phyloP scores from a whole-genome alignment of 2,113 vertebrate genomes.

The Calcarius ornatus region DNA sequence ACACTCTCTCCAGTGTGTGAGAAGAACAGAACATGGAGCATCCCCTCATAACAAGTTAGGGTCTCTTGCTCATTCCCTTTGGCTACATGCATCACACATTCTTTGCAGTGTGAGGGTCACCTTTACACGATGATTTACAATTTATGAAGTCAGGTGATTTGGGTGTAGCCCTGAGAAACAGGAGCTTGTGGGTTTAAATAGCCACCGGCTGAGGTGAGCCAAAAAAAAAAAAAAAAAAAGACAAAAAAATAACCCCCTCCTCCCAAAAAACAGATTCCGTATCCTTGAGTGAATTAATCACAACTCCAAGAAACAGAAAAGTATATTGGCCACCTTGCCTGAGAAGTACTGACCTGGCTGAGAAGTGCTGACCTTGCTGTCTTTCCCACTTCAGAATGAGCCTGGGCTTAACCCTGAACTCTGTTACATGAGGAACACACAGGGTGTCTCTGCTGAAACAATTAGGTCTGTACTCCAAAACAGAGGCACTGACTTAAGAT shows the following conservation, averaged over 20 bases:
- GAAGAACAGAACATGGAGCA: not conserved
- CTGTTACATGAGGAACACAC: not conserved
- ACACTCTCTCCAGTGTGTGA: not conserved
- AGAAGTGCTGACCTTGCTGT: not conserved
- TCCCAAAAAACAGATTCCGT: fast-evolving
- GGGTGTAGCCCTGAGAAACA: not conserved
- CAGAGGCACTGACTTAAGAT: not conserved
- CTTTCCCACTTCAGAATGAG: not conserved
- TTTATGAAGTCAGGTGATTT: not conserved
- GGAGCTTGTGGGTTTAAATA: not conserved
- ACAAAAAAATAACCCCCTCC: fast-evolving
- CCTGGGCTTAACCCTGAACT: not conserved
- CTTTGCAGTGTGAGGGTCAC: not conserved
- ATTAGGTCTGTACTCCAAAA: not conserved
- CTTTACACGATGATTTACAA: not conserved
- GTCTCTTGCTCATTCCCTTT: not conserved
- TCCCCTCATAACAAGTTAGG: not conserved
- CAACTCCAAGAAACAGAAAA: not conserved
- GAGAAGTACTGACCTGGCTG: not conserved
- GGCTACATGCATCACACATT: not conserved
- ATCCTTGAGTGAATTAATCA: not conserved
- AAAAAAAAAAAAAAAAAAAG: not conserved
- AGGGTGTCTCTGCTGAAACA: not conserved
- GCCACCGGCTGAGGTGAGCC: not conserved
- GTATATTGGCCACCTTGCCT: not conserved